phyloP scores from a whole-genome alignment of 1,140 invertebrate genomes.

The Sitobion miscanthi region DNA sequence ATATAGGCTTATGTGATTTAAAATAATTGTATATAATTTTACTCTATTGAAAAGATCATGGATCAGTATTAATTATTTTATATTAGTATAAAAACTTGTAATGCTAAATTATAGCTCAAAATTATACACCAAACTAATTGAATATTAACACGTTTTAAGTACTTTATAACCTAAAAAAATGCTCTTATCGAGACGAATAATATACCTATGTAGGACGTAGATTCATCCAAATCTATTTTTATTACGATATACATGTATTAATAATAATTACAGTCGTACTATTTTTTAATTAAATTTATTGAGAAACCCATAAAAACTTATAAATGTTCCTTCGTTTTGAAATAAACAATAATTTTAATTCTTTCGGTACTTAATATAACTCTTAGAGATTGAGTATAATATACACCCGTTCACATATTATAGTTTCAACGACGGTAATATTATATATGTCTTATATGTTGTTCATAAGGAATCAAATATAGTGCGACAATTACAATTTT shows the following conservation, averaged over 20 bases:
- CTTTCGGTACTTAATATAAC: not conserved
- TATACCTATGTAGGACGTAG: not conserved
- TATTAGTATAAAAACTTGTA: not conserved
- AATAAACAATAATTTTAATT: not conserved
- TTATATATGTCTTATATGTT: not conserved
- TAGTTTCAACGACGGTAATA: not conserved
- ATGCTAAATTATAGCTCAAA: conserved; percentile 30
- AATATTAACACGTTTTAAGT: conserved; percentile 27
- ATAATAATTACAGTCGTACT: not conserved
- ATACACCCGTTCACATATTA: not conserved
- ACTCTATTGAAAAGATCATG: not conserved
- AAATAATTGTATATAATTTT: conserved; percentile 7
- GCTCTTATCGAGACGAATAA: not conserved
- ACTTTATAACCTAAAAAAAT: not conserved
- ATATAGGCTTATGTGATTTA: not conserved
- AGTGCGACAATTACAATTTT: not conserved
- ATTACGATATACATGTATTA: not conserved
- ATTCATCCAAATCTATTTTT: not conserved
- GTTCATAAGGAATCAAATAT: not conserved
- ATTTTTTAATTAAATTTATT: conserved; percentile 13
- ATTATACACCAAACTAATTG: conserved; percentile 17
- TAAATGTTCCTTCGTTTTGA: not conserved
- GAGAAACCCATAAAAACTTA: not conserved
- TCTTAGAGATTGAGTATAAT: not conserved
- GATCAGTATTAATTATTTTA: not conserved